Percentiles rank a stretch among this genome's conserved stretches.
Conservation (phyloP, 2,113 vertebrate genomes). For the human (Homo sapiens) region DNA sequence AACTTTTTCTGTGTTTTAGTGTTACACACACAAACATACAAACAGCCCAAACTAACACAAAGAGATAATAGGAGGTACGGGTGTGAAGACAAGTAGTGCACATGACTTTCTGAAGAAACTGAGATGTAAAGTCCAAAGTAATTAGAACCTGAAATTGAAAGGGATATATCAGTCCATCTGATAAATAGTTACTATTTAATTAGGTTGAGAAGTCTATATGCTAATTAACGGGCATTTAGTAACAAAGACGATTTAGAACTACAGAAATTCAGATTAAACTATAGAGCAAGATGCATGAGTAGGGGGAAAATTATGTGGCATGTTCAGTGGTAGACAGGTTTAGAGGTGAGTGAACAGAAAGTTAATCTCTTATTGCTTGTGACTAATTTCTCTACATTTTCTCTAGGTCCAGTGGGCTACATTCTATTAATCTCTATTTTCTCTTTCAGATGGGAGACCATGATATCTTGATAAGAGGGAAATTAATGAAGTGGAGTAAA, state of each 20-base stretch:
- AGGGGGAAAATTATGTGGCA: background rate
- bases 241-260: background rate
- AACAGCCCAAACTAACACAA: background rate
- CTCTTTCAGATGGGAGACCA: background rate
- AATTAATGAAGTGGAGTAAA: background rate
- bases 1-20: background rate
- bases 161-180: background rate
- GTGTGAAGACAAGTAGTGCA: background rate
- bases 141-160: background rate
- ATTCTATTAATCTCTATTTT: background rate
- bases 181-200: background rate
- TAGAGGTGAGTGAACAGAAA: background rate
- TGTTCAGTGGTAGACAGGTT: background rate
- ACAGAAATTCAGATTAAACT: background rate
- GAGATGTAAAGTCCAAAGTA: background rate
- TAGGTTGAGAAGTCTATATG: background rate
- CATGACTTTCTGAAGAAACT: background rate
- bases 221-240: background rate
- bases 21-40: background rate
- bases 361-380: background rate
- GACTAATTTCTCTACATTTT: background rate
- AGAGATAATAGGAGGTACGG: background rate
- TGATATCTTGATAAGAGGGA: background rate
- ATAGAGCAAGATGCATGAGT: background rate
- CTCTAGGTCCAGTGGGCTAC: background rate